Percentiles rank a stretch among this genome's conserved stretches.
Evolutionary conservation across 2,888 invertebrate species (phyloP).

Genomic region (Hyalella azteca): DNA sequence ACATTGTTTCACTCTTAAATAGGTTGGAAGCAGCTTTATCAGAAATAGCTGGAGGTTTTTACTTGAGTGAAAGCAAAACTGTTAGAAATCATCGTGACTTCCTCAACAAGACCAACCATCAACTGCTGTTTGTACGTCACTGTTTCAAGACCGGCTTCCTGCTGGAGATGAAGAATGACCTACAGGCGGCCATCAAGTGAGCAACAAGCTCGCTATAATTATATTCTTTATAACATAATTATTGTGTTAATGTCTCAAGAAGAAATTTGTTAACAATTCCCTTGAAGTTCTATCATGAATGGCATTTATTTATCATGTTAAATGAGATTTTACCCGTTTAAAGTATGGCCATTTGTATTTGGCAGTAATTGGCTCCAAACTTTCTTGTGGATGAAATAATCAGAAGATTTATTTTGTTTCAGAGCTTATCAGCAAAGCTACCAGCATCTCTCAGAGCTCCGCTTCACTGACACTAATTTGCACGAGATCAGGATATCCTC

Average conservation of each 20-base stretch:
- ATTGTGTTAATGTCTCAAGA: too few species aligned
- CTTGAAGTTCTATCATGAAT: too few species aligned
- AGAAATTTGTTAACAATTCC: too few species aligned
- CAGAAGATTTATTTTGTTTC: constrained; percentile 58
- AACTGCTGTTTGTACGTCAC: constrained; percentile 90
- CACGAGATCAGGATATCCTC: constrained; percentile 94
- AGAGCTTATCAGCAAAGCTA: constrained; percentile 80
- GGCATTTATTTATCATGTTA: too few species aligned
- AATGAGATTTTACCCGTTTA: too few species aligned
- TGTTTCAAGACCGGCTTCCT: constrained; percentile 97
- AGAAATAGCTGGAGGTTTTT: constrained; percentile 91
- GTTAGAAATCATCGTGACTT: constrained; percentile 89
- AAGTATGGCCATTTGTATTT: too few species aligned
- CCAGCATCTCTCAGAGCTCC: constrained; percentile 83
- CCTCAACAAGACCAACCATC: constrained; percentile 88
- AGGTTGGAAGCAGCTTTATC: constrained; percentile 92
- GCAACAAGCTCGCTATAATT: too few species aligned
- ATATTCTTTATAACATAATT: too few species aligned
- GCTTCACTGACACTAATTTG: constrained; percentile 87
- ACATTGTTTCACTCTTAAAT: too few species aligned
- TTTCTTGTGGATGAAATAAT: too few species aligned
- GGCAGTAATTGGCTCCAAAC: too few species aligned
- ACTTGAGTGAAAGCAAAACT: constrained; percentile 84
- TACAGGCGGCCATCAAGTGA: constrained; percentile 76
- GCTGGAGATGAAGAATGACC: constrained; percentile 90